Percentiles rank a stretch among this genome's conserved stretches.
Evolutionary conservation across 2,888 invertebrate species (phyloP).

Genomic region (Pyrochroa serraticornis): DNA sequence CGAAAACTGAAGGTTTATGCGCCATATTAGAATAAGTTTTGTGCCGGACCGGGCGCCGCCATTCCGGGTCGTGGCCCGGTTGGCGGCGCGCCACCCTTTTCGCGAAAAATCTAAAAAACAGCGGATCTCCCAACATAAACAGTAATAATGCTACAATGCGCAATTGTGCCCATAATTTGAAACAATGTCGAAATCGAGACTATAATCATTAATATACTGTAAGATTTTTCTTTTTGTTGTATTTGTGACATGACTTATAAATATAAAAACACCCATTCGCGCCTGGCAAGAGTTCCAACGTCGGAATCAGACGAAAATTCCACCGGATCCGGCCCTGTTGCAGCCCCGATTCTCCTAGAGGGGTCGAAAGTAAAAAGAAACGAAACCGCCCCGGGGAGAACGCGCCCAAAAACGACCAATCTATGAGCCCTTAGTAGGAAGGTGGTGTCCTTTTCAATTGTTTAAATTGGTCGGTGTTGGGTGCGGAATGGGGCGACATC

Average conservation of each 20-base stretch:
- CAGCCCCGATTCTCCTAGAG: conserved; percentile 29
- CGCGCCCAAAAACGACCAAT: conserved; percentile 34
- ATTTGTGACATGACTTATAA: conserved; percentile 48
- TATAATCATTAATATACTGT: conserved; percentile 20
- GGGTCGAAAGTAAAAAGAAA: conserved; percentile 30
- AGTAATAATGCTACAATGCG: conserved; percentile 29
- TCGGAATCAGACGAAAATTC: conserved; percentile 9
- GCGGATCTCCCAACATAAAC: conserved; percentile 11
- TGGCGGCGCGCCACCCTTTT: neutral
- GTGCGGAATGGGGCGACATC: conserved; percentile 21
- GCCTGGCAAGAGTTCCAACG: conserved; percentile 37
- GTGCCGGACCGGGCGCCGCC: conserved; percentile 32
- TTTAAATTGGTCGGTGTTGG: conserved; percentile 39
- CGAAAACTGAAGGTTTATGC: conserved; percentile 24
- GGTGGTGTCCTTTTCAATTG: conserved; percentile 25
- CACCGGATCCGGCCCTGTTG: too few species aligned
- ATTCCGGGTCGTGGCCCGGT: conserved; percentile 6
- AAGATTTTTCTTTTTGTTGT: conserved; percentile 27
- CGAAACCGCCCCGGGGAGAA: conserved; percentile 12
- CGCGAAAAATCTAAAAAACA: conserved; percentile 26
- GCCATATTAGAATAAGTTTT: conserved; percentile 37
- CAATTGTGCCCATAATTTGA: conserved; percentile 41
- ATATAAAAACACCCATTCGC: conserved; percentile 48
- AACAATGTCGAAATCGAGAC: conserved; percentile 36
- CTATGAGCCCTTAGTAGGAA: conserved; percentile 45